Conservation (phyloP, 2,888 invertebrate species). For the Leptinotarsa rubiginosa region DNA sequence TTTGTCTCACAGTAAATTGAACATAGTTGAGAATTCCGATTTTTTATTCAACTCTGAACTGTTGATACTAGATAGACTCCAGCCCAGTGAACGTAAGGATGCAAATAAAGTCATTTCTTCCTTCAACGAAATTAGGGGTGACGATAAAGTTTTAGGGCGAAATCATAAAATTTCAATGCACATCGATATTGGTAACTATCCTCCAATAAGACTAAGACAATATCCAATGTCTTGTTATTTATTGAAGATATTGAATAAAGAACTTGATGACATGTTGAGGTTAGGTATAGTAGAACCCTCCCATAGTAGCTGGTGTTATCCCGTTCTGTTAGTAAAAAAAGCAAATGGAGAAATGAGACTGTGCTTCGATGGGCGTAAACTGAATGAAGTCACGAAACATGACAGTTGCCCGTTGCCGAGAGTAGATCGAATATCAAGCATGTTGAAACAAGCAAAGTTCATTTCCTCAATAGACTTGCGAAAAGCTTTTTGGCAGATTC, state of each 20-base stretch:
- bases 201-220: too few species aligned
- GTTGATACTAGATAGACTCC: too few species aligned
- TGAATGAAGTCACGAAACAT: conserved; percentile 24
- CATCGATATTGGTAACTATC: too few species aligned
- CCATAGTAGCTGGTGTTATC: conserved; percentile 49
- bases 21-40: neutral
- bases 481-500: conserved; percentile 53
- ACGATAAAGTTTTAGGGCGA: too few species aligned
- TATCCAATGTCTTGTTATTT: too few species aligned
- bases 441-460: conserved; percentile 22
- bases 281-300: conserved; percentile 48
- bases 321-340: conserved; percentile 44
- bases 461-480: conserved; percentile 17
- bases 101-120: too few species aligned
- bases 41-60: neutral
- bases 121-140: too few species aligned
- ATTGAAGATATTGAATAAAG: conserved; percentile 20
- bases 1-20: neutral
- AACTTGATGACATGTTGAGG: conserved; percentile 48
- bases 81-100: too few species aligned
- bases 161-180: too few species aligned
- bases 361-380: conserved; percentile 30
- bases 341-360: conserved; percentile 2
- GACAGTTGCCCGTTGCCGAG: conserved; percentile 38
- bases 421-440: conserved; percentile 35